Conservation (phyloP, 1,140 invertebrate species). For the Drosophila pseudoobscura region DNA sequence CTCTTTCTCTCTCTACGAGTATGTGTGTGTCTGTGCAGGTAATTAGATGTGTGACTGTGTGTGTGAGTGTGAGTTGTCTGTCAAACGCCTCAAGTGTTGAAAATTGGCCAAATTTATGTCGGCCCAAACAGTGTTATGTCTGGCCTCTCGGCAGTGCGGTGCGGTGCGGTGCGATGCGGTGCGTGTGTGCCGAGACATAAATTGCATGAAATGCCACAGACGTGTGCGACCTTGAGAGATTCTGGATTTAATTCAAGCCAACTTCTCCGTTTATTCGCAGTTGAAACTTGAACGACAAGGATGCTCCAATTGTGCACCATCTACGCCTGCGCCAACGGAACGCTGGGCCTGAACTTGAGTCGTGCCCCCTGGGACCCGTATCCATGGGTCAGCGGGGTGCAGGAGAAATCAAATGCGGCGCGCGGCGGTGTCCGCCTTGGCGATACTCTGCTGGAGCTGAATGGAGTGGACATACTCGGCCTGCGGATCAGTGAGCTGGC, state of each 20-base stretch:
- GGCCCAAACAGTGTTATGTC: constrained; percentile 20
- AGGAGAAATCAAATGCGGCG: constrained; percentile 75
- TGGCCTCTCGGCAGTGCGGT: constrained; percentile 7
- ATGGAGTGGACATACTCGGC: constrained; percentile 80
- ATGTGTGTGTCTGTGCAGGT: constrained; percentile 35
- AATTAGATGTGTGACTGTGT: constrained; percentile 46
- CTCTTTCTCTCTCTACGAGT: neutral
- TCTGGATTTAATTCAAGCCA: constrained; percentile 16
- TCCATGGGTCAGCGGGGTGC: constrained; percentile 83
- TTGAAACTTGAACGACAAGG: constrained; percentile 4
- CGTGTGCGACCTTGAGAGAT: constrained; percentile 57
- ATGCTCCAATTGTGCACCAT: constrained; percentile 79
- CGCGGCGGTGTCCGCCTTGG: constrained; percentile 76
- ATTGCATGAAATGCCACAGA: constrained; percentile 57
- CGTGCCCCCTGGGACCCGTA: constrained; percentile 83
- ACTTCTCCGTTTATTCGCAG: constrained; percentile 22
- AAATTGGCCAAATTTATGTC: constrained; percentile 69
- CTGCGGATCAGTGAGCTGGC: constrained; percentile 81
- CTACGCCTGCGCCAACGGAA: constrained; percentile 74
- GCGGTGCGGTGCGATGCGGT: constrained; percentile 10
- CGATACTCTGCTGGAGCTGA: constrained; percentile 83
- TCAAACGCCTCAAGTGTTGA: constrained; percentile 61
- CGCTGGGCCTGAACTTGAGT: constrained; percentile 81
- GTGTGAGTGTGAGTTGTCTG: constrained; percentile 39
- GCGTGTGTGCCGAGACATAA: constrained; percentile 54